Base-by-base conservation (phyloP, 1,140 invertebrate genomes). In the Pseudomyrmex flavicornis region DNA sequence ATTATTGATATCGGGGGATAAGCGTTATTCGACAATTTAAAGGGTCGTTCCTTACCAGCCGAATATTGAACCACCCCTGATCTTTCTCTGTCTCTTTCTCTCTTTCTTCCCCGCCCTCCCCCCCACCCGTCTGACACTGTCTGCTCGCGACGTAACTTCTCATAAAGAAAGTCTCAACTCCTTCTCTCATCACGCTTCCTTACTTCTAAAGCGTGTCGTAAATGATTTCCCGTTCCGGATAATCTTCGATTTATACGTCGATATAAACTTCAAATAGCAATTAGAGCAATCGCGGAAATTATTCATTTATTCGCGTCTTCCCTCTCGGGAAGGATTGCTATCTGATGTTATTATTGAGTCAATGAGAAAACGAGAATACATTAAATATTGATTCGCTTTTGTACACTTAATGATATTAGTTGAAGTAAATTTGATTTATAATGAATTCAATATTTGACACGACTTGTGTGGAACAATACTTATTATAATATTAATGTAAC, bases 11-110 rank as follows among this genome's bases (percentile, higher is more conserved):
- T 15, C 5, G 17, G 59, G 35, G n/a, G 20, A 72, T 72, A 80
- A 80, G 56, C 46, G n/a, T 17, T 15, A 50, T 69, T n/a, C 54
- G 66, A n/a, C 44, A 72, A 22, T 44, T 80, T n/a, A n/a, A 35
- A 79, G 54, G 35, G 17, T 52, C 20, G 35, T 35, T 35, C 22
- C 61, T 46, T 13, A 46, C n/a, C 65, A 48, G 20, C 22, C 46
- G 68, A 80, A 72, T 50, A 80, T 80, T 48, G 76, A 80, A 66
- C 76, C 76, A 80, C 12, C 66, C 76, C 66, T 48, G 66, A 58
- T 50, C 65, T n/a, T 56, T 26, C 3, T 3, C 26, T 26, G 26
- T 26, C 26, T 26, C 26, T 10, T 5, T 54, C 54, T 15, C 35
- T 35, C 35, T 35, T 35, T 35, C 35, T 35, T 35, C 35, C 5